phyloP scores from a whole-genome alignment of 2,888 invertebrate genomes.

The Polia nebulosa region DNA sequence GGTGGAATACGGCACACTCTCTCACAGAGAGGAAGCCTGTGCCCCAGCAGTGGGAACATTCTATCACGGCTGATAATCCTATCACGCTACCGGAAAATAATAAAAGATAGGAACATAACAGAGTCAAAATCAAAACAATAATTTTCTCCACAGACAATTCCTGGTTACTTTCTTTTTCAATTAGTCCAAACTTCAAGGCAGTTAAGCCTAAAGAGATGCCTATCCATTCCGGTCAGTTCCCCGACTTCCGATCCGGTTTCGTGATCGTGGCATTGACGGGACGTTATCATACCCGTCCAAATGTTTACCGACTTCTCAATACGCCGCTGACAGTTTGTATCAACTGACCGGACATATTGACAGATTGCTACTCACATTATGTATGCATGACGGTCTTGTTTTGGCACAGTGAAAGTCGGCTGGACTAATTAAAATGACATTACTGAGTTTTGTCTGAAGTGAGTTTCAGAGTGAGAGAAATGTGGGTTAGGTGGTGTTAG shows the following conservation, averaged over 20 bases:
- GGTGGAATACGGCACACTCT: no score
- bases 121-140: no score
- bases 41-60: no score
- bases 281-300: conserved; percentile 42
- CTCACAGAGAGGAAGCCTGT: no score
- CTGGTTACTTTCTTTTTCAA: conserved; percentile 5
- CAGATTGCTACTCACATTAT: conserved; percentile 40
- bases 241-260: conserved; percentile 18
- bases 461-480: conserved; percentile 18
- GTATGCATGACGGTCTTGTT: conserved; percentile 38
- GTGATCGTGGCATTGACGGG: conserved; percentile 18
- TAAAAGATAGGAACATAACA: no score
- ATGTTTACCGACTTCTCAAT: conserved; percentile 57
- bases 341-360: conserved; percentile 46
- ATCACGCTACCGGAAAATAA: no score
- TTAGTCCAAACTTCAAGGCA: background rate
- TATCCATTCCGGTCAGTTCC: conserved; percentile 14
- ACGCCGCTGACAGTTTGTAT: conserved; percentile 39
- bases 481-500: conserved; percentile 18
- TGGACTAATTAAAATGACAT: conserved; percentile 46
- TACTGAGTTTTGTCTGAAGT: conserved; percentile 20
- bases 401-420: conserved; percentile 51
- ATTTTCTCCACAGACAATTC: no score
- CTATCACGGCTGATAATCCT: no score
- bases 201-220: background rate